Evolutionary conservation across 1,140 invertebrate genomes (phyloP).

Genomic region (Caenorhabditis inopinata): DNA sequence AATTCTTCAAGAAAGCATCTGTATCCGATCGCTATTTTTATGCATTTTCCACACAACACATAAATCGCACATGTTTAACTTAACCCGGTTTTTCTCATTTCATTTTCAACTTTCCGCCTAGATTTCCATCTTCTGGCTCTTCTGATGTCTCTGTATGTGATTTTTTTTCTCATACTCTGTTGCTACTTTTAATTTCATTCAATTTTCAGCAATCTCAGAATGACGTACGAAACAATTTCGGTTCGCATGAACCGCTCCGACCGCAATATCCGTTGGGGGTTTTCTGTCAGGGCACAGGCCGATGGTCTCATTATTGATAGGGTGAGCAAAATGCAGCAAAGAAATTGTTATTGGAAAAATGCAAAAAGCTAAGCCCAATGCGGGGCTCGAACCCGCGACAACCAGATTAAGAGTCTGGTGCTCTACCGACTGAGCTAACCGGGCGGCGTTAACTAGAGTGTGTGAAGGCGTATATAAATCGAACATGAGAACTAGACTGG

Average conservation of each 20-base stretch:
- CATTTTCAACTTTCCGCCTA: not conserved
- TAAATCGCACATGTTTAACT: conserved; percentile 13
- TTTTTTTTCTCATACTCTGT: not conserved
- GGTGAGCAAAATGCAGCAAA: not conserved
- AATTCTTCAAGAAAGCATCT: too few species aligned
- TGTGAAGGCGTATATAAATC: not conserved
- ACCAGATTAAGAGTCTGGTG: conserved; percentile 66
- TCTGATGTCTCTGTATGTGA: conserved; percentile 14
- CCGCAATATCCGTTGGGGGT: conserved; percentile 46
- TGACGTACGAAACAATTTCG: conserved; percentile 48
- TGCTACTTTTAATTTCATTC: not conserved
- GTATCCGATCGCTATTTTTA: not conserved
- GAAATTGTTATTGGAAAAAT: not conserved
- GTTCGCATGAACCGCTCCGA: conserved; percentile 51
- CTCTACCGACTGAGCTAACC: conserved; percentile 66
- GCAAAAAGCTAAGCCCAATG: conserved; percentile 57
- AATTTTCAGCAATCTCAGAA: conserved; percentile 21
- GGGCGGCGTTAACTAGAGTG: conserved; percentile 41
- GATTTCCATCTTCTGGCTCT: not conserved
- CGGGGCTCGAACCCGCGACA: conserved; percentile 65
- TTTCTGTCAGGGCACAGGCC: conserved; percentile 31
- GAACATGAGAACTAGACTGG: not conserved
- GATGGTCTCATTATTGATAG: conserved; percentile 40
- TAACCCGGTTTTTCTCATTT: not conserved
- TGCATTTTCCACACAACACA: conserved; percentile 23